A percentile compares a stretch with the other conserved stretches of the same genome.
phyloP scores from a whole-genome alignment of 2,888 invertebrate genomes.

The Osmoderma eremita region DNA sequence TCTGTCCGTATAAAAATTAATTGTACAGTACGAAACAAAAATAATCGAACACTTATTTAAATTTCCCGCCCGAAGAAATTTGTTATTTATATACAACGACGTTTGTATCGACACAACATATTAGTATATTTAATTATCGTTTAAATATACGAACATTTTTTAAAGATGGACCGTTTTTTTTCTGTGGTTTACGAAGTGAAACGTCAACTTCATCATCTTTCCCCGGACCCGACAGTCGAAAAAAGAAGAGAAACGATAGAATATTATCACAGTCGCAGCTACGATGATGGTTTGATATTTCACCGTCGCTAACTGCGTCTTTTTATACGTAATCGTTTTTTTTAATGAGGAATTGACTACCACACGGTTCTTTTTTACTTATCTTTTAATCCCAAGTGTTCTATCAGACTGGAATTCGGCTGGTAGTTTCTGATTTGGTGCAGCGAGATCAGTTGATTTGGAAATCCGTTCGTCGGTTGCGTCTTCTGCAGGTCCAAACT shows the following conservation, averaged over 20 bases:
- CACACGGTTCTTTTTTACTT: conserved; percentile 54
- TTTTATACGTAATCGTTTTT: conserved; percentile 3
- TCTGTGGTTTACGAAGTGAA: conserved; percentile 3
- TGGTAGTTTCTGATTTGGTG: conserved; percentile 98
- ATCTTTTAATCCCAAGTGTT: conserved; percentile 63
- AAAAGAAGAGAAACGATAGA: conserved; percentile 20
- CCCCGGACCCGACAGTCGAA: conserved; percentile 23
- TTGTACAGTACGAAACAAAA: conserved; percentile 17
- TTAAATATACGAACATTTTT: conserved; percentile 21
- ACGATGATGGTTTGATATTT: conserved; percentile 35
- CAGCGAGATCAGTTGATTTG: conserved; percentile 92
- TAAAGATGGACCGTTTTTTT: conserved; percentile 24
- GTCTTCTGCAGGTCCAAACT: conserved; percentile 64
- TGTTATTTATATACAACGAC: conserved; percentile 18
- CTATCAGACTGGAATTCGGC: conserved; percentile 79
- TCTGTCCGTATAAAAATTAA: conserved; percentile 5
- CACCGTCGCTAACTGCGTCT: conserved; percentile 4
- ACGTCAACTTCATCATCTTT: conserved; percentile 31
- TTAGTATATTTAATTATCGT: conserved; percentile 9
- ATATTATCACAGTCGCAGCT: conserved; percentile 34
- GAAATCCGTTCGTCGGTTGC: conserved; percentile 77
- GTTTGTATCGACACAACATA: background rate
- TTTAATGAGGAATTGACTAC: background rate
- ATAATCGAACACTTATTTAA: background rate
- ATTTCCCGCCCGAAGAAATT: conserved; percentile 16